Conservation (phyloP, 2,113 vertebrate species). For the Macquaria australasica region DNA sequence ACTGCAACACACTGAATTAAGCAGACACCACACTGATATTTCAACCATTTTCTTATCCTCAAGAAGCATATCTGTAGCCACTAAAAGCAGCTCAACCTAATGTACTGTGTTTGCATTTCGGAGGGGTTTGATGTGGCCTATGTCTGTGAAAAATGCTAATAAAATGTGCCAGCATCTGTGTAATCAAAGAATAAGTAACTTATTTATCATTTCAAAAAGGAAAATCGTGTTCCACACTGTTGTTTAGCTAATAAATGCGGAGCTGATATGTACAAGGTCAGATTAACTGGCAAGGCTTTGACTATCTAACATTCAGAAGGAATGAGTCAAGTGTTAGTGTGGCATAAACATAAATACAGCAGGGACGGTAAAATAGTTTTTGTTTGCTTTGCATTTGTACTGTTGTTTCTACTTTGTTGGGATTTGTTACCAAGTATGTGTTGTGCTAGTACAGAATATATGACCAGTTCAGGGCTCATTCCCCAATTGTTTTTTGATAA, state of each 20-base stretch:
- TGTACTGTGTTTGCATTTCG: constrained; percentile 25
- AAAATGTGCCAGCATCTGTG: constrained; percentile 35
- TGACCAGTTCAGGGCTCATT: neutral
- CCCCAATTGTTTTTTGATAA: neutral
- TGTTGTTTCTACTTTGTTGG: neutral
- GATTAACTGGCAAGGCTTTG: constrained; percentile 2
- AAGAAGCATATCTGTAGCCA: constrained; percentile 2
- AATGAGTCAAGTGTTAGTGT: constrained; percentile 12
- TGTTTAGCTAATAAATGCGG: constrained; percentile 57
- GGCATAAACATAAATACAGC: neutral
- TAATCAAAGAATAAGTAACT: constrained; percentile 69
- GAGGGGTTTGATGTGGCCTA: constrained; percentile 46
- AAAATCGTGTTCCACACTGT: constrained; percentile 38
- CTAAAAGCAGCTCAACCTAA: constrained; percentile 17
- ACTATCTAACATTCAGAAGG: constrained; percentile 19
- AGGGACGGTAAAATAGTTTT: neutral
- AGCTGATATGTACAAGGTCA: constrained; percentile 56
- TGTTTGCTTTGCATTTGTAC: constrained; percentile 3
- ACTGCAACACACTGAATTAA: neutral
- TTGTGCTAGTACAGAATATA: neutral
- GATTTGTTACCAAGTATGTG: neutral
- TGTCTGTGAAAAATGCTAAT: constrained; percentile 41
- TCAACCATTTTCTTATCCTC: constrained; percentile 16
- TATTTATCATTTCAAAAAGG: constrained; percentile 69
- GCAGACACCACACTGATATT: constrained; percentile 6